Evolutionary conservation across 2,113 vertebrate genomes (phyloP).

Genomic region (Bos taurus): ARS-UCD2.0 NC_037330.1:86278501-86279000

Average conservation of each 20-base stretch:
- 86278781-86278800: neutral
- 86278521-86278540: neutral
- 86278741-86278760: neutral
- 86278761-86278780: neutral
- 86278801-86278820: neutral
- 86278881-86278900: neutral
- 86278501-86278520: too few relatives aligned
- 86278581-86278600: conserved; percentile 3
- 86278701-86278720: neutral
- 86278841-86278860: neutral
- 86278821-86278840: neutral
- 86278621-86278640: neutral
- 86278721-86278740: neutral
- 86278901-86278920: neutral
- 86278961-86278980: neutral
- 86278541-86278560: neutral
- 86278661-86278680: neutral
- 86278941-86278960: neutral
- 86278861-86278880: neutral
- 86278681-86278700: neutral
- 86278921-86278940: fast-evolving
- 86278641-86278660: neutral
- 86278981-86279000: neutral
- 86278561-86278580: neutral
- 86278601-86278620: neutral